Base-by-base conservation (phyloP, 2,797 vertebrate species). In the Bradypus variegatus region DNA sequence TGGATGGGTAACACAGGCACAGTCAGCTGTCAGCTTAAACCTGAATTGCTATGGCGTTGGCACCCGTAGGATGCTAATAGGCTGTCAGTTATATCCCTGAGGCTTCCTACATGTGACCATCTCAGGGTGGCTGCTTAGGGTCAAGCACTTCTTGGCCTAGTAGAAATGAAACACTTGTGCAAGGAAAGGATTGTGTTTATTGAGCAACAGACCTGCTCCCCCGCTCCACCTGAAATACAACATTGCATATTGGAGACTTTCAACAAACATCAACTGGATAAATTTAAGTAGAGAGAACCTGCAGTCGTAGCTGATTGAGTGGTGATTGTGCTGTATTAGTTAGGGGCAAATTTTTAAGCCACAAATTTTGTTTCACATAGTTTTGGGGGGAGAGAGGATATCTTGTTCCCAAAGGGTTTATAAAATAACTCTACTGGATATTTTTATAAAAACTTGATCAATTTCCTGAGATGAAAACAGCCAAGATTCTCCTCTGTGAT, bases 381-480 rank as follows among this genome's bases (percentile, higher is more conserved):
- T 87, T 83, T 91, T 55, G 60, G 1, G 36, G 41, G 25, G 18
- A 53, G 23, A 82, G 87, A 81, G 67, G 69, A 85, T n/a, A 48
- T 93, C 27, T 55, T 93, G 62, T 94, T 76, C 33, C 29, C 58
- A 33, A 58, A 82, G 18, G 33, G 25, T 38, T 75, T 92, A 45
- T 45, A 86, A 69, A 88, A 50, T 50, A 80, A 75, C 45, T 89
- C 41, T 81, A 18, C n/a, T 48, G 45, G 45, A 19, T 55, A 33
- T 79, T 82, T 88, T 72, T 64, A 50, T 89, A 76, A 89, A 88
- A 86, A 69, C n/a, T 19, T 72, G 38, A 88, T 88, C 75, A 88
- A 9, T 91, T 94, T 95, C 41, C 73, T 86, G 31, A 91, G 88
- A 29, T 64, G 84, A 60, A 58, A 67, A 33, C 45, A 62, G 38